Evolutionary conservation across 1,140 invertebrate species (phyloP).

Genomic region (Drosophila sp.): DNA sequence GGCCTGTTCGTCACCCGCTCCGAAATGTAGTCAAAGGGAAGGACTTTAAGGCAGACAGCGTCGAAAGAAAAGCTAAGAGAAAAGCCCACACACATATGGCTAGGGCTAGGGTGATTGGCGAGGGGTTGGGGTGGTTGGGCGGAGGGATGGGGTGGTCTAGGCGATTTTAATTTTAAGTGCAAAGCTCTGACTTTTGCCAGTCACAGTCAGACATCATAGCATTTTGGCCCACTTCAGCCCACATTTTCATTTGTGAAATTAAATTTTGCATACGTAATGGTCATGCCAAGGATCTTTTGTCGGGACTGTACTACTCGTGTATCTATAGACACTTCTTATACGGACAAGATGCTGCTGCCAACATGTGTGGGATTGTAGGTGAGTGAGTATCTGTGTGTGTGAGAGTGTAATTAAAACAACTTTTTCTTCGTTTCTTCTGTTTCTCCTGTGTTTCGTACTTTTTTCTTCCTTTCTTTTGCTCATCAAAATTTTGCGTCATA

Average conservation of each 20-base stretch:
- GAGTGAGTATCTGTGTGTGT: neutral
- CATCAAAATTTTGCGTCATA: constrained; percentile 48
- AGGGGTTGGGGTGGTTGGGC: neutral
- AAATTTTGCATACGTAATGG: constrained; percentile 74
- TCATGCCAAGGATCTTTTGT: constrained; percentile 36
- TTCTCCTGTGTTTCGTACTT: constrained; percentile 22
- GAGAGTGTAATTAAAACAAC: constrained; percentile 69
- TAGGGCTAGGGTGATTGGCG: neutral
- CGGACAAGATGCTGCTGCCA: constrained; percentile 35
- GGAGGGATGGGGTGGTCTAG: neutral
- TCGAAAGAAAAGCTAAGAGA: constrained; percentile 3
- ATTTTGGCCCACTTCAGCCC: constrained; percentile 29
- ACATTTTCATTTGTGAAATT: constrained; percentile 69
- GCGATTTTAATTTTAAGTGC: constrained; percentile 64
- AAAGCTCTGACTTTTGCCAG: constrained; percentile 51
- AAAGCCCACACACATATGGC: neutral
- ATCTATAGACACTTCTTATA: constrained; percentile 12
- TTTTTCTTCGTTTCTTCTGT: constrained; percentile 28
- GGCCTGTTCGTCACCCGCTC: constrained; percentile 18
- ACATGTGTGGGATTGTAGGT: neutral
- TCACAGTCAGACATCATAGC: constrained; percentile 42
- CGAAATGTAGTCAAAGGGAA: neutral
- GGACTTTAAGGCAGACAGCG: constrained; percentile 37
- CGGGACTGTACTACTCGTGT: constrained; percentile 43
- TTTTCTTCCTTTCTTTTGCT: constrained; percentile 22